A percentile compares a stretch with the other conserved stretches of the same genome.
These are phyloP conservation scores for Dermolepida albohirtum DNA, from an alignment of 2,888 invertebrate genomes.

Conservation along the genomic window DNA sequence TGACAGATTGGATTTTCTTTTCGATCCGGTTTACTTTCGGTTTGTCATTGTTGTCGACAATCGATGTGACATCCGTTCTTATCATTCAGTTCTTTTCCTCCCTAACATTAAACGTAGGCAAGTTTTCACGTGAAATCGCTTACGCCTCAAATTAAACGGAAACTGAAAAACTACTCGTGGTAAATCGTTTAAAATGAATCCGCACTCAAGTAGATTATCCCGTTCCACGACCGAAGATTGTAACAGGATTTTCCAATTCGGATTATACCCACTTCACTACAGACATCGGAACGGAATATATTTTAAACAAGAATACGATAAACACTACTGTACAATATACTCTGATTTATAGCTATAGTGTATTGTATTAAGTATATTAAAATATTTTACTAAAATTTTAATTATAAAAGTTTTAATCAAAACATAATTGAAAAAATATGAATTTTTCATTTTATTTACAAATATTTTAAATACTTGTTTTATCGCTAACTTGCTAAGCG, in stretches of 20 bases:
- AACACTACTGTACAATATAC: too few relatives aligned
- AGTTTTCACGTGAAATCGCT: slow-evolving; percentile 25
- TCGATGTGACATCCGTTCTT: background rate
- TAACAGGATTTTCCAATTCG: slow-evolving; percentile 31
- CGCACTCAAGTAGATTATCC: slow-evolving; percentile 35
- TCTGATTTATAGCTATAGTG: too few relatives aligned
- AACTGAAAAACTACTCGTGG: slow-evolving; percentile 27
- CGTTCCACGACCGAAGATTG: slow-evolving; percentile 29
- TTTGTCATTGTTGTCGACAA: slow-evolving; percentile 19
- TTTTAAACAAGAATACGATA: too few relatives aligned
- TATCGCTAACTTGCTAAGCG: too few relatives aligned
- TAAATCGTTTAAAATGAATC: slow-evolving; percentile 36
- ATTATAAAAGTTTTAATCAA: too few relatives aligned
- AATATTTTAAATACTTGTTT: too few relatives aligned
- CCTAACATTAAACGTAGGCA: slow-evolving; percentile 14
- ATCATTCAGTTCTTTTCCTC: slow-evolving; percentile 2
- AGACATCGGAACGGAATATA: slow-evolving; percentile 9
- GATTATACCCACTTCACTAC: slow-evolving; percentile 25
- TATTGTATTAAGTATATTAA: too few relatives aligned
- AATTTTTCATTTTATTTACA: too few relatives aligned
- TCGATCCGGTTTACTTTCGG: slow-evolving; percentile 14
- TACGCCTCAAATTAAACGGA: slow-evolving; percentile 32
- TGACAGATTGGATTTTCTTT: too few relatives aligned
- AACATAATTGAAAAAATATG: too few relatives aligned
- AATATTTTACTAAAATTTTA: too few relatives aligned